A percentile compares a stretch with the other conserved stretches of the same genome.
These are phyloP conservation scores for Rhinoraja longicauda DNA, from an alignment of 2,797 vertebrate genomes.

Conservation along the genomic window DNA sequence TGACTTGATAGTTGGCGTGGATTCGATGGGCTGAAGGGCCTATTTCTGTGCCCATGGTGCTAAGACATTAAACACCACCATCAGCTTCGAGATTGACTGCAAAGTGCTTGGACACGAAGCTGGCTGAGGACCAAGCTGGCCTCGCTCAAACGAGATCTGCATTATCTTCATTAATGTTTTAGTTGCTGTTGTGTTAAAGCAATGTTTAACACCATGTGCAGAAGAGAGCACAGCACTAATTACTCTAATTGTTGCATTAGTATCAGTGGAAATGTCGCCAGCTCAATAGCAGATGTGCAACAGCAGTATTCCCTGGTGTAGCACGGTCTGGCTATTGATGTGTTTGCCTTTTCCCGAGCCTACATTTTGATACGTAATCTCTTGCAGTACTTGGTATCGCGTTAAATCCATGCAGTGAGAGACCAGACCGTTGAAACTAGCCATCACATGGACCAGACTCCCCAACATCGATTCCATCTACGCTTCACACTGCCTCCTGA, in stretches of 20 bases:
- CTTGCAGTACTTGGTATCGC: not conserved
- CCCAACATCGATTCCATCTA: no score
- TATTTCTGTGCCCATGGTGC: no score
- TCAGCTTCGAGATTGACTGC: not conserved
- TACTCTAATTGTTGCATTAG: conserved; percentile 31
- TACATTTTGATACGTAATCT: not conserved
- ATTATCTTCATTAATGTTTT: conserved; percentile 28
- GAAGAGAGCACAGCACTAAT: conserved; percentile 9
- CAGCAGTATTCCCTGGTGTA: not conserved
- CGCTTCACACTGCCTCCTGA: no score
- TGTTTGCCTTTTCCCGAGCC: not conserved
- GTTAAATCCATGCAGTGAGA: not conserved
- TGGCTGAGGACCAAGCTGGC: not conserved
- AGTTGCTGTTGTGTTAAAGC: conserved; percentile 3
- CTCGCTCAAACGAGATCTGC: not conserved
- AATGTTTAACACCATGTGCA: conserved; percentile 16
- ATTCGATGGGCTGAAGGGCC: no score
- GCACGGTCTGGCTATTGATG: not conserved
- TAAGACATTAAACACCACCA: not conserved
- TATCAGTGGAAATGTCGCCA: not conserved
- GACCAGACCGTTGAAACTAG: no score
- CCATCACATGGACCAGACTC: no score
- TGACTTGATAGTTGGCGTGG: no score
- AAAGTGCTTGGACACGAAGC: not conserved
- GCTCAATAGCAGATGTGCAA: not conserved